Conservation (phyloP, 92 coral and sea anemone species). For the Meandrina meandrites region DNA sequence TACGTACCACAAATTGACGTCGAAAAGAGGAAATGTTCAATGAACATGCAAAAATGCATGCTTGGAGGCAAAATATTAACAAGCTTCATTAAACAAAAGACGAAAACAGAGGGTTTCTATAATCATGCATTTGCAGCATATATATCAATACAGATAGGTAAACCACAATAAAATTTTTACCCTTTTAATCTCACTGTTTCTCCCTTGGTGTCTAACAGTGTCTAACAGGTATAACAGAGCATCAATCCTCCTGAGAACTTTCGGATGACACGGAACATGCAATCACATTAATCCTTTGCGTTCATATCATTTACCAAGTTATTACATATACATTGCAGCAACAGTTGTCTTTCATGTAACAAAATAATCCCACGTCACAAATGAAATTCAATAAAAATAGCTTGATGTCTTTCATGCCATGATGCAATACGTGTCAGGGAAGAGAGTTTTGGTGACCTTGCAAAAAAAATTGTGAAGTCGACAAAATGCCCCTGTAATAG, state of each 20-base stretch:
- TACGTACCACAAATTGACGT: neutral
- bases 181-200: too few relatives aligned
- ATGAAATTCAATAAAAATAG: neutral
- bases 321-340: neutral
- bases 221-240: too few relatives aligned
- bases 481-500: neutral
- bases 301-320: neutral
- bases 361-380: neutral
- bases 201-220: too few relatives aligned
- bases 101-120: neutral
- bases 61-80: neutral
- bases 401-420: neutral
- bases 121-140: neutral
- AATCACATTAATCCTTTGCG: neutral
- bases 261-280: too few relatives aligned
- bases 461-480: neutral
- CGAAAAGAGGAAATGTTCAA: too few relatives aligned
- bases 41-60: too few relatives aligned
- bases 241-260: too few relatives aligned
- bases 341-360: neutral
- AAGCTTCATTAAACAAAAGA: neutral
- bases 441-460: neutral
- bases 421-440: neutral
- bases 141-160: too few relatives aligned
- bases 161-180: too few relatives aligned